Conservation (phyloP, 2,113 vertebrate species). For the Macquaria ambigua region DNA sequence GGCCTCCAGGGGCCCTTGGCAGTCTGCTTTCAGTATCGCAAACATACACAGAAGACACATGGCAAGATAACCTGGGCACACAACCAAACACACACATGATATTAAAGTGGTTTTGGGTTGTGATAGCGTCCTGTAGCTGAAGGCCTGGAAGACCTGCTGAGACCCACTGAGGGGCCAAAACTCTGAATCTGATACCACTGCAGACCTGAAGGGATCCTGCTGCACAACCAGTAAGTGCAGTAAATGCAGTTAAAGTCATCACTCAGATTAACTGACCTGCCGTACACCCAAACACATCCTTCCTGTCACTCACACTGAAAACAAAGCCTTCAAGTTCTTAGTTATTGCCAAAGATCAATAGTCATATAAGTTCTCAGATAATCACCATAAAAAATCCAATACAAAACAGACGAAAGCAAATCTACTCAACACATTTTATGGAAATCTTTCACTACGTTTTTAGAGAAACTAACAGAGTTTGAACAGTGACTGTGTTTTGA, state of each 20-base stretch:
- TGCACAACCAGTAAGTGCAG: not conserved
- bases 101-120: constrained; percentile 20
- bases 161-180: not conserved
- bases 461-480: too few relatives aligned
- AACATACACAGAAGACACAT: constrained; percentile 9
- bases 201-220: constrained; percentile 12
- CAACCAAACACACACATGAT: constrained; percentile 29
- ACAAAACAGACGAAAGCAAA: too few relatives aligned
- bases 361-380: not conserved
- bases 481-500: too few relatives aligned
- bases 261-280: not conserved
- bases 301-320: not conserved
- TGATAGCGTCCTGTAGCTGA: constrained; percentile 13
- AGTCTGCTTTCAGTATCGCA: constrained; percentile 6
- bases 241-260: not conserved
- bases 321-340: not conserved
- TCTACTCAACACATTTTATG: too few relatives aligned
- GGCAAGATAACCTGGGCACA: constrained; percentile 36
- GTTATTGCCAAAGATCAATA: not conserved
- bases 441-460: too few relatives aligned
- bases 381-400: too few relatives aligned
- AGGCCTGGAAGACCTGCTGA: constrained; percentile 30
- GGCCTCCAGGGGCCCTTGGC: constrained; percentile 13
- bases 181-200: not conserved
- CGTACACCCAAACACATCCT: too few relatives aligned